Base-by-base conservation (phyloP, 2,797 vertebrate species). In the Gambelia wislizenii region DNA sequence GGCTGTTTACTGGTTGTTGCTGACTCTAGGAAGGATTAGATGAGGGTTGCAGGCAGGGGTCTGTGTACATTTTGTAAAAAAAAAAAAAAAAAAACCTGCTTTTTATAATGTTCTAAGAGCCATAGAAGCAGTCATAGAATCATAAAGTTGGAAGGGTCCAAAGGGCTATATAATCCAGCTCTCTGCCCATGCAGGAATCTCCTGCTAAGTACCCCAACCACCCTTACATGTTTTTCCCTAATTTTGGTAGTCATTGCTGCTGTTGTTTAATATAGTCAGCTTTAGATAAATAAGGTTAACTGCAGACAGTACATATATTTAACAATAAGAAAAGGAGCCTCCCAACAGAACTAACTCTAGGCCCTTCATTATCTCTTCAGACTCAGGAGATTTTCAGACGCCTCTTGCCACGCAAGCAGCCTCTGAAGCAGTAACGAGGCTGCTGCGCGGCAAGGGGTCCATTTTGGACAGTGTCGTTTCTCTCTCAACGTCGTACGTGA, bases 1-100 rank as follows among this genome's bases (percentile, higher is more conserved):
- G 87, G 88, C 82, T 95, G 88, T 90, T 94, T 16, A 49, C 47
- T 92, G 69, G n/a, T 89, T 91, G 77, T 89, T 92, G 91, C 86
- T 86, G 85, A 85, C 78, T 84, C 2, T 70, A 33, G 49, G 79
- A 84, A 91, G 70, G 81, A 92, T 92, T 78, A 79, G 88, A 84
- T 91, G 77, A 91, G 83, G 88, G 90, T 93, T 94, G 90, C 88
- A 92, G 69, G 80, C 80, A 91, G 64, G 70, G 82, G 49, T 33
- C 18, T 72, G 25, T 61, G n/a, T 61, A 79, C 85, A 83, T 89
- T 88, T 90, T 89, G 56, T 0, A 0, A 88, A 64, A n/a, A n/a
- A n/a, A n/a, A n/a, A n/a, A n/a, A n/a, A n/a, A n/a, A n/a, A n/a
- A n/a, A 84, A 54, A 79, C 30, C 93, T 76, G 93, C 93, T 76